Evolutionary conservation across 1,140 invertebrate species (phyloP).

Genomic region (Drosophila chauvacae): DNA sequence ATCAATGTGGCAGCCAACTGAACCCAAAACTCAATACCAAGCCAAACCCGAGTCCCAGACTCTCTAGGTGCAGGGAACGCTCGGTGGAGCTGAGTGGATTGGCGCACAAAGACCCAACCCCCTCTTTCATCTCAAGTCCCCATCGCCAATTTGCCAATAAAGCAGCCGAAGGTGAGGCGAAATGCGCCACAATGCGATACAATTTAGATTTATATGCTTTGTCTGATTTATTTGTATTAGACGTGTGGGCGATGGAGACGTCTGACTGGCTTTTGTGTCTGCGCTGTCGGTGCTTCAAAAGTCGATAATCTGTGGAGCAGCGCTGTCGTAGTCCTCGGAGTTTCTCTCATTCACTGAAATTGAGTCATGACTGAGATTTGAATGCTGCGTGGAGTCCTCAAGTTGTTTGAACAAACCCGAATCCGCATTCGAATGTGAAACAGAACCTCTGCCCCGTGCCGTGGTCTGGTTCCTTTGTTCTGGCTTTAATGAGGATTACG

Average conservation of each 20-base stretch:
- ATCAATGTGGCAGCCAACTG: conserved; percentile 63
- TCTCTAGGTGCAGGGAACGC: conserved; percentile 16
- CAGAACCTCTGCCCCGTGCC: conserved; percentile 2
- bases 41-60: conserved; percentile 3
- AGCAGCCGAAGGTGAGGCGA: conserved; percentile 56
- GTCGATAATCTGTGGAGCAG: conserved; percentile 35
- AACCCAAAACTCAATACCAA: conserved; percentile 33
- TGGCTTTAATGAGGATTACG: conserved; percentile 68
- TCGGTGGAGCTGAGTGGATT: background rate
- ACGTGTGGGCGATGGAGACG: conserved; percentile 48
- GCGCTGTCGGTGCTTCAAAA: conserved; percentile 26
- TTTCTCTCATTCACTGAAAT: conserved; percentile 17
- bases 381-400: conserved; percentile 18
- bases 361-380: conserved; percentile 50
- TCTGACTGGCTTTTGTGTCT: conserved; percentile 24
- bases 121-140: background rate
- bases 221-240: conserved; percentile 72
- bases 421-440: background rate
- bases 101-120: conserved; percentile 22
- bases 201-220: conserved; percentile 65
- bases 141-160: conserved; percentile 34
- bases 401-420: conserved; percentile 25
- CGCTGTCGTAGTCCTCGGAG: background rate
- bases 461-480: conserved; percentile 23
- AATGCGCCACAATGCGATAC: conserved; percentile 67